These are phyloP conservation scores for Bos indicus DNA, from an alignment of 2,113 vertebrate species.

Conservation along the genomic window DNA sequence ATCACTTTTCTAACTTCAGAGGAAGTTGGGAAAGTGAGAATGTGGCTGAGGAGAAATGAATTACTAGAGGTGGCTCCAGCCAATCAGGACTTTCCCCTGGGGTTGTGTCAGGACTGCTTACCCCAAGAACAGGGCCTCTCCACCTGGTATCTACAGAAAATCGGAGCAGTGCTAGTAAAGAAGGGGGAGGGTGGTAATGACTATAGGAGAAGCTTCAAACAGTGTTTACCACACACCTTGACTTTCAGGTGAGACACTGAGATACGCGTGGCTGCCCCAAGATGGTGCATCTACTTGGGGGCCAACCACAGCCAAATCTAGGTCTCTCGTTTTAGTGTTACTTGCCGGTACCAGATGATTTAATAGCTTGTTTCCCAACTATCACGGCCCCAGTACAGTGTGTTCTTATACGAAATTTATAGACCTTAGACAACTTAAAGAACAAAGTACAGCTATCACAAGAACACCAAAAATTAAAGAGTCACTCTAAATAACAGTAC, in stretches of 20 bases:
- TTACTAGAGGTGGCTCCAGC: background rate
- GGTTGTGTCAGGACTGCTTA: background rate
- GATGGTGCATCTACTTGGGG: background rate
- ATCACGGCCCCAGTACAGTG: background rate
- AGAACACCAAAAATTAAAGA: background rate
- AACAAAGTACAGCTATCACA: background rate
- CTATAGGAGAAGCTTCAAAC: background rate
- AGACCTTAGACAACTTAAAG: background rate
- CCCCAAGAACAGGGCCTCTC: background rate
- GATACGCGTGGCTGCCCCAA: background rate
- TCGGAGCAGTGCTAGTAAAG: background rate
- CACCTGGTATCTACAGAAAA: background rate
- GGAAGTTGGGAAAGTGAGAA: background rate
- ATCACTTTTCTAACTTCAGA: background rate
- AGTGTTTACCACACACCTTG: background rate
- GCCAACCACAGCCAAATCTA: background rate
- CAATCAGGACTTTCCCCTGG: background rate
- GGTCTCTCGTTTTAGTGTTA: background rate
- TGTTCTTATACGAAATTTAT: background rate
- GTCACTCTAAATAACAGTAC: background rate
- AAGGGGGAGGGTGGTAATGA: too few relatives aligned
- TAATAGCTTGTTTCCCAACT: background rate
- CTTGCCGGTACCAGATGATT: background rate
- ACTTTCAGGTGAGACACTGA: background rate
- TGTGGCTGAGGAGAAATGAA: background rate